Evolutionary conservation across 2,113 vertebrate genomes (phyloP).

Genomic region (Rhynchopsitta pachyrhyncha): DNA sequence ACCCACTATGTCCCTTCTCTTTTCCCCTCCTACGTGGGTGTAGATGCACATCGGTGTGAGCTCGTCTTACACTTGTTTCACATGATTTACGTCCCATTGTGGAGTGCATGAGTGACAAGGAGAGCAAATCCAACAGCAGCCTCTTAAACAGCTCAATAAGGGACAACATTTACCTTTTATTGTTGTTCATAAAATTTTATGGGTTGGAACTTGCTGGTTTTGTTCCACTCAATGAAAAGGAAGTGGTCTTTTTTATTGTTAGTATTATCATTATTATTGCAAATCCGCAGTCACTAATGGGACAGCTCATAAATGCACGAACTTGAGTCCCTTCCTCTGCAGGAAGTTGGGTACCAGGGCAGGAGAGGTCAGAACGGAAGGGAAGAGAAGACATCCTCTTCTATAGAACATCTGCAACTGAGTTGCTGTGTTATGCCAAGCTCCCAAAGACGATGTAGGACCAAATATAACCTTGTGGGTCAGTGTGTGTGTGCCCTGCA

Average conservation of each 20-base stretch:
- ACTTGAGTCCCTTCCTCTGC: neutral
- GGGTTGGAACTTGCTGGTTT: constrained; percentile 25
- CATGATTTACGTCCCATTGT: neutral
- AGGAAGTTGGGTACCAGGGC: neutral
- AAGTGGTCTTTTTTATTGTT: neutral
- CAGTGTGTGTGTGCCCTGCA: neutral
- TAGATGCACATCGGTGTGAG: neutral
- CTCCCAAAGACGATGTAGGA: neutral
- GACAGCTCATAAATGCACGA: neutral
- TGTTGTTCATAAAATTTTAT: constrained; percentile 46
- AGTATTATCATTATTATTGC: neutral
- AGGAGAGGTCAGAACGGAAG: neutral
- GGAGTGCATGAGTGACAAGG: neutral
- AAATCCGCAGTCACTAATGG: neutral
- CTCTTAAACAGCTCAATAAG: constrained; percentile 27
- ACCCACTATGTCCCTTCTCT: neutral
- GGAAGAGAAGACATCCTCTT: neutral
- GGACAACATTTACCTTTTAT: constrained; percentile 9
- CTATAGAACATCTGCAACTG: neutral
- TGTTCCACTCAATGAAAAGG: neutral
- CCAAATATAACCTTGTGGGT: neutral
- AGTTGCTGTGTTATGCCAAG: neutral
- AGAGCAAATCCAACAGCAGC: neutral
- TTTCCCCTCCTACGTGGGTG: neutral
- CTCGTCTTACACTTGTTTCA: neutral